These are phyloP conservation scores for Platorchestia sp. DNA, from an alignment of 1,140 invertebrate genomes.

Conservation along the genomic window DNA sequence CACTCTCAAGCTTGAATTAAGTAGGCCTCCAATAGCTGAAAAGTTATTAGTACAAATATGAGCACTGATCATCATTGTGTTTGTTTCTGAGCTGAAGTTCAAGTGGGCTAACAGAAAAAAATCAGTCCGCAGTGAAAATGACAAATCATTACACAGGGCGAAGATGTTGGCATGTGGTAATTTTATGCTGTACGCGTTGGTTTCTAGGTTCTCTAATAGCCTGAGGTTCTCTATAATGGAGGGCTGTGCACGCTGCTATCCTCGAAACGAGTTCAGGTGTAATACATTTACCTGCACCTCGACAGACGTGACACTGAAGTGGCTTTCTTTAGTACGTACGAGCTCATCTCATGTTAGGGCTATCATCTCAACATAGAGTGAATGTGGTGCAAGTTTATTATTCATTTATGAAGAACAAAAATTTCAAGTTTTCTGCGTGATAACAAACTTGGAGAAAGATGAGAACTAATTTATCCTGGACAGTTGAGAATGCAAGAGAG, in stretches of 20 bases:
- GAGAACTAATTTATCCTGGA: too few species aligned
- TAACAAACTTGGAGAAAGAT: too few species aligned
- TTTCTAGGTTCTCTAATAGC: not conserved
- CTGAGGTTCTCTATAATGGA: not conserved
- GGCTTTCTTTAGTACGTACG: not conserved
- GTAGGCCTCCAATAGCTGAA: too few species aligned
- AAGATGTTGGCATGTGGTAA: not conserved
- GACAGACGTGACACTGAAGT: not conserved
- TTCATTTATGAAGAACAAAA: too few species aligned
- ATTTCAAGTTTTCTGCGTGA: too few species aligned
- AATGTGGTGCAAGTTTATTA: too few species aligned
- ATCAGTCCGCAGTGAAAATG: not conserved
- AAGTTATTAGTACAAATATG: too few species aligned
- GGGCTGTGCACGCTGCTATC: not conserved
- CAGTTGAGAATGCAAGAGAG: too few species aligned
- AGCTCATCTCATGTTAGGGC: not conserved
- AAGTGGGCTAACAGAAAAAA: not conserved
- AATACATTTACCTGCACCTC: not conserved
- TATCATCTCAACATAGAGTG: not conserved
- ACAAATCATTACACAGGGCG: not conserved
- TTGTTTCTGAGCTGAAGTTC: not conserved
- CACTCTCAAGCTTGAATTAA: too few species aligned
- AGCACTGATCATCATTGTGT: too few species aligned
- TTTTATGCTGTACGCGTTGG: not conserved
- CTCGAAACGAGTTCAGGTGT: not conserved